Conservation (phyloP, 2,113 vertebrate genomes). For the Dicentrarchus labrax region DNA sequence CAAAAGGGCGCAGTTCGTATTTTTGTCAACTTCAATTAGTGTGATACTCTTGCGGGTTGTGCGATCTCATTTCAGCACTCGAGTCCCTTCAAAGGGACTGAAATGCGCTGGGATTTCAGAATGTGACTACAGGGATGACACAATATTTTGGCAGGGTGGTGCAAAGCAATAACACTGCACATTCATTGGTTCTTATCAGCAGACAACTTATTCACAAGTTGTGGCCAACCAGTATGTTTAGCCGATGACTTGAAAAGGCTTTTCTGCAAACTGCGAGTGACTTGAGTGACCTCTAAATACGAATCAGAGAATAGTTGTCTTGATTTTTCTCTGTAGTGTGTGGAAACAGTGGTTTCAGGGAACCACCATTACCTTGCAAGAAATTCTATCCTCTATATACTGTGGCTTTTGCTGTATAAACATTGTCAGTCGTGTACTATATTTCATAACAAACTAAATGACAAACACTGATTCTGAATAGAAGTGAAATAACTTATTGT, state of each 20-base stretch:
- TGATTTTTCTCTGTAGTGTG: slow-evolving; percentile 1
- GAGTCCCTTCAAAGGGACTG: slow-evolving; percentile 78
- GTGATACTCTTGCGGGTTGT: slow-evolving; percentile 87
- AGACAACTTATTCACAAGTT: slow-evolving; percentile 17
- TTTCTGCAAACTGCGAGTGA: slow-evolving; percentile 15
- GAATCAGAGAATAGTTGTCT: neutral
- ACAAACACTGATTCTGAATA: slow-evolving; percentile 31
- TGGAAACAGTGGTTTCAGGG: neutral
- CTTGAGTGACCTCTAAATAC: slow-evolving; percentile 27
- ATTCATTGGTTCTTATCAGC: slow-evolving; percentile 15
- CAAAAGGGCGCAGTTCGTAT: slow-evolving; percentile 91
- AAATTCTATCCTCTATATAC: neutral
- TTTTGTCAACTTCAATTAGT: slow-evolving; percentile 95
- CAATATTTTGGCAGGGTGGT: slow-evolving; percentile 44
- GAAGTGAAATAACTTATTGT: slow-evolving; percentile 93
- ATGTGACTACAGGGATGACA: slow-evolving; percentile 62
- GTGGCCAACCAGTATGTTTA: slow-evolving; percentile 1
- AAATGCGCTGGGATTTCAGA: slow-evolving; percentile 83
- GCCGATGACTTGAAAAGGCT: slow-evolving; percentile 12
- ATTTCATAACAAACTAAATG: neutral
- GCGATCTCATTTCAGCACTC: slow-evolving; percentile 90
- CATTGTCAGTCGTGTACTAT: neutral
- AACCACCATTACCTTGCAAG: neutral
- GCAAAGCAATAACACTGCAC: slow-evolving; percentile 10
- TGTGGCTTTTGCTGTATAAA: neutral